Conservation (phyloP, 2,888 invertebrate genomes). For the Neria commutata region DNA sequence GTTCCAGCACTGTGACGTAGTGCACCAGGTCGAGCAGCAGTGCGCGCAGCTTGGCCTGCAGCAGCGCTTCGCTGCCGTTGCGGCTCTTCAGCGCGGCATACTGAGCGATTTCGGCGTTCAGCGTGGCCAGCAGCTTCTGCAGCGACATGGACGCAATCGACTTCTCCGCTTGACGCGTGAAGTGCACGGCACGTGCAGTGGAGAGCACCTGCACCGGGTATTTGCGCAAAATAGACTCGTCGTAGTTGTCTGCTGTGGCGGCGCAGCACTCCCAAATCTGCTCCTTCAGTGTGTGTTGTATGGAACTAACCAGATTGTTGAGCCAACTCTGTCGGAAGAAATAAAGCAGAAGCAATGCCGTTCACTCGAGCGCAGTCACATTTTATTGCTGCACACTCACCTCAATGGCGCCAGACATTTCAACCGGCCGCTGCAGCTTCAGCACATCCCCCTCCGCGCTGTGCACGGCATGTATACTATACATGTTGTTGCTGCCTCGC, state of each 20-base stretch:
- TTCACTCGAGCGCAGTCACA: background rate
- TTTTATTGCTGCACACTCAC: conserved; percentile 30
- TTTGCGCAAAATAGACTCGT: conserved; percentile 63
- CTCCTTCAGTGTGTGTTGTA: conserved; percentile 77
- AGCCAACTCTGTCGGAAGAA: conserved; percentile 49
- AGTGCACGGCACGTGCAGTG: conserved; percentile 82
- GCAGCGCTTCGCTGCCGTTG: conserved; percentile 64
- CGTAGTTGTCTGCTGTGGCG: conserved; percentile 50
- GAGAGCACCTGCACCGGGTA: conserved; percentile 77
- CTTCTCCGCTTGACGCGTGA: conserved; percentile 83
- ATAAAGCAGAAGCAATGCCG: background rate
- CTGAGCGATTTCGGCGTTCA: conserved; percentile 61
- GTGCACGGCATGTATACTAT: conserved; percentile 63
- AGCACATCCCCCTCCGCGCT: conserved; percentile 61
- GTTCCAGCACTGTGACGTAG: conserved; percentile 81
- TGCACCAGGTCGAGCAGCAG: conserved; percentile 93
- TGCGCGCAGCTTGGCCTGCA: conserved; percentile 87
- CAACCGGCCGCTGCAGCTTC: conserved; percentile 45
- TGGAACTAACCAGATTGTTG: conserved; percentile 76
- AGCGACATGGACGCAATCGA: conserved; percentile 74
- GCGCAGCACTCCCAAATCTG: conserved; percentile 67
- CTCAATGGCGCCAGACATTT: conserved; percentile 58
- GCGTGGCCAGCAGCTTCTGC: conserved; percentile 62
- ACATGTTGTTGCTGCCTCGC: conserved; percentile 31
- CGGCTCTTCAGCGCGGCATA: conserved; percentile 50